Evolutionary conservation across 37 sponge, comb jelly and placozoan species (phyloP).

Genomic region (Ianthella basta): DNA sequence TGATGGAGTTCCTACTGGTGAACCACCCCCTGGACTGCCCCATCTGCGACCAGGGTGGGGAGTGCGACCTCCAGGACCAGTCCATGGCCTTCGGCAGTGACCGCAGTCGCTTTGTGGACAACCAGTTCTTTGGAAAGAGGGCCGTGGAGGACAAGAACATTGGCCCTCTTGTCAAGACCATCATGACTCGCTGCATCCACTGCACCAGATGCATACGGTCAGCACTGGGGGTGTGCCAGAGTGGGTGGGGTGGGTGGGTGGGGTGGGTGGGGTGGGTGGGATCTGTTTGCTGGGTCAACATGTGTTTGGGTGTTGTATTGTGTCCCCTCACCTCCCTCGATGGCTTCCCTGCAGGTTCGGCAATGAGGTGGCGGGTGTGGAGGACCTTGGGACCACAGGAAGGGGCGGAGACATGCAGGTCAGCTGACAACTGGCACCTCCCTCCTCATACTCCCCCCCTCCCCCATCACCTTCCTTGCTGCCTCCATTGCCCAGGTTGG

Average conservation of each 20-base stretch:
- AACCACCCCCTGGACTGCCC: constrained; percentile 99
- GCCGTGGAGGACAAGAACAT: constrained; percentile 99
- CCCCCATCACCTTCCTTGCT: not conserved
- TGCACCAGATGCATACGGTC: constrained; percentile 94
- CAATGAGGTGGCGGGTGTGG: constrained; percentile 94
- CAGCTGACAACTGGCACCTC: not conserved
- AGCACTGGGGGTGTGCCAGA: not conserved
- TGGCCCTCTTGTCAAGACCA: constrained; percentile 97
- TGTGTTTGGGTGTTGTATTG: constrained; percentile 6
- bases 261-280: not conserved
- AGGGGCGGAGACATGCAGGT: constrained; percentile 96
- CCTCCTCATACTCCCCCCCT: not conserved
- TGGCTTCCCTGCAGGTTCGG: constrained; percentile 71
- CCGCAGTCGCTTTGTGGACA: constrained; percentile 94
- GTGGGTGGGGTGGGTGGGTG: too few species aligned
- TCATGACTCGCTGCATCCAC: constrained; percentile 99
- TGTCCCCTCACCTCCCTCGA: not conserved
- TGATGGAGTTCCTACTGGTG: constrained; percentile 98
- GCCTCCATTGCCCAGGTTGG: constrained; percentile 55
- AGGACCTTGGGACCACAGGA: constrained; percentile 96
- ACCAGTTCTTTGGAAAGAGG: constrained; percentile 85
- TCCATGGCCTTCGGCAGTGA: constrained; percentile 98
- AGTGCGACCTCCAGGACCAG: constrained; percentile 99
- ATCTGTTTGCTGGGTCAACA: not conserved
- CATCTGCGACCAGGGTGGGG: constrained; percentile 99